These are phyloP conservation scores for Anadara kagoshimensis DNA, from an alignment of 1,140 invertebrate genomes.

Conservation along the genomic window DNA sequence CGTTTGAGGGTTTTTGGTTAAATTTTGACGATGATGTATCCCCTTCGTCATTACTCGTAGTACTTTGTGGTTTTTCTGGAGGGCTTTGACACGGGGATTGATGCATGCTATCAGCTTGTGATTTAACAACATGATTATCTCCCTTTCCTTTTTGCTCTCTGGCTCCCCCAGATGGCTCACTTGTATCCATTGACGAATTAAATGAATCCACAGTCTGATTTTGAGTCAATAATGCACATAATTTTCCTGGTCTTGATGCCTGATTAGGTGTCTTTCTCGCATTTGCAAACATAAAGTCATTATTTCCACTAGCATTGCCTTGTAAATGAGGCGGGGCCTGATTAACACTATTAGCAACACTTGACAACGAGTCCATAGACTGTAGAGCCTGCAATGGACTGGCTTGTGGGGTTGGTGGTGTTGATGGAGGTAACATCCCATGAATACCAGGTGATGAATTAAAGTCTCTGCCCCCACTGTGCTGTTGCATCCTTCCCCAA, in stretches of 20 bases:
- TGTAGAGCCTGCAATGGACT: constrained; percentile 39
- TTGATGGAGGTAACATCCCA: constrained; percentile 25
- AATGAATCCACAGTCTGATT: constrained; percentile 2
- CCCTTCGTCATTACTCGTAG: constrained; percentile 73
- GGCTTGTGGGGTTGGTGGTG: constrained; percentile 7
- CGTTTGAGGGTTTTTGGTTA: constrained; percentile 68
- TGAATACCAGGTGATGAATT: constrained; percentile 13
- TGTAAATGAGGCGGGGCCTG: constrained; percentile 3
- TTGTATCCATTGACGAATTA: constrained; percentile 2
- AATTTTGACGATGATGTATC: constrained; percentile 54
- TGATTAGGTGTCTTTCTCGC: too few relatives aligned
- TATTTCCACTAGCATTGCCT: too few relatives aligned
- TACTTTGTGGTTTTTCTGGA: constrained; percentile 72
- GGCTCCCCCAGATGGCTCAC: not conserved
- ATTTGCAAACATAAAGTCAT: too few relatives aligned
- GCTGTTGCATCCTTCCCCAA: constrained; percentile 33
- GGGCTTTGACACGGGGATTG: constrained; percentile 76
- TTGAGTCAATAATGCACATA: constrained; percentile 60
- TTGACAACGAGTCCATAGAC: constrained; percentile 24
- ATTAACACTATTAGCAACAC: constrained; percentile 11
- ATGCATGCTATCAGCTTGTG: constrained; percentile 72
- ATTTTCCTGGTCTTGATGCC: constrained; percentile 43
- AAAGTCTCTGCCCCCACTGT: constrained; percentile 11
- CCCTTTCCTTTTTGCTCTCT: constrained; percentile 5
- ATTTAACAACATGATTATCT: constrained; percentile 37